Conservation (phyloP, 2,113 vertebrate species). For the Pluvianellus socialis region DNA sequence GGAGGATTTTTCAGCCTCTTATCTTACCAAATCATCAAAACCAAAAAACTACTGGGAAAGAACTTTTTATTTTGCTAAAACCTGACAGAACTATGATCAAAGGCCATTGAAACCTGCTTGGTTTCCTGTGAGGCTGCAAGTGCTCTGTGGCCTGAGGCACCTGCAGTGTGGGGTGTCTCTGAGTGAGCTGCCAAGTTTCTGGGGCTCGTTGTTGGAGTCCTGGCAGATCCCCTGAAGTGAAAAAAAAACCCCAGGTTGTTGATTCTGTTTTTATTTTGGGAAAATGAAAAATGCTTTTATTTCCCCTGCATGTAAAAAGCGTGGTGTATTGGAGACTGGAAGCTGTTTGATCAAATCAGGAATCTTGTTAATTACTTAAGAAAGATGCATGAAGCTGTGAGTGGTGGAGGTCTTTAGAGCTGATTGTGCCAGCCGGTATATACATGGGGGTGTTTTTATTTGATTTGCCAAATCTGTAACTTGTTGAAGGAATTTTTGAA, state of each 20-base stretch:
- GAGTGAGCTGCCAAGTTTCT: not conserved
- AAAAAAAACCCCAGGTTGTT: fast-evolving
- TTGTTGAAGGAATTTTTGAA: not conserved
- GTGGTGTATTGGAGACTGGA: not conserved
- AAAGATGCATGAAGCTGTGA: not conserved
- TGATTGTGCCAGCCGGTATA: not conserved
- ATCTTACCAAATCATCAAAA: not conserved
- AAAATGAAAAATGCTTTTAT: not conserved
- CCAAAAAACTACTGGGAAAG: not conserved
- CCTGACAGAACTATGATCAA: not conserved
- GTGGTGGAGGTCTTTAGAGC: not conserved
- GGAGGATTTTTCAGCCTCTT: not conserved
- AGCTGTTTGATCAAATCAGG: not conserved
- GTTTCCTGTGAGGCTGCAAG: not conserved
- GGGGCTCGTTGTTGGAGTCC: not conserved
- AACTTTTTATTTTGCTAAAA: not conserved
- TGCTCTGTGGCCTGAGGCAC: not conserved
- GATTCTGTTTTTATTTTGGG: not conserved
- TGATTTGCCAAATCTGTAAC: not conserved
- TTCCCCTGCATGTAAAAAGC: not conserved
- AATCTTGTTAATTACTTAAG: not conserved
- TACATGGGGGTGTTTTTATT: not conserved
- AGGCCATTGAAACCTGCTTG: not conserved
- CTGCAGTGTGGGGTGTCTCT: not conserved
- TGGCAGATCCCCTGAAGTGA: not conserved